A percentile compares a stretch with the other conserved stretches of the same genome.
Evolutionary conservation across 2,888 invertebrate species (phyloP).

Genomic region (Meteorus colon): DNA sequence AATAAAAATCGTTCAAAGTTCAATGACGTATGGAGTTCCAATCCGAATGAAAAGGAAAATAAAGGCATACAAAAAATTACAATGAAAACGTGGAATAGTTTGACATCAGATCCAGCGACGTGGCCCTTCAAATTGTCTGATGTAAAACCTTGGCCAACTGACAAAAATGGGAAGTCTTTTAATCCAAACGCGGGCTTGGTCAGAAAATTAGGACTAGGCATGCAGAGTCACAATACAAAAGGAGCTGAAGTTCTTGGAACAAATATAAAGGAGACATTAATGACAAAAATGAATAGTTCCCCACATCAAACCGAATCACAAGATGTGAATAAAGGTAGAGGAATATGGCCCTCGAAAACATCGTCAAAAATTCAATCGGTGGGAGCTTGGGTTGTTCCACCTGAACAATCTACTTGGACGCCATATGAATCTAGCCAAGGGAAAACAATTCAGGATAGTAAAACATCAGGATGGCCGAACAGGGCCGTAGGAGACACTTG

Average conservation of each 20-base stretch:
- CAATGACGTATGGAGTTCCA: slow-evolving; percentile 44
- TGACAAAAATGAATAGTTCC: slow-evolving; percentile 36
- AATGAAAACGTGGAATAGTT: slow-evolving; percentile 64
- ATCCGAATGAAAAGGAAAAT: slow-evolving; percentile 41
- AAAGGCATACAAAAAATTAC: slow-evolving; percentile 58
- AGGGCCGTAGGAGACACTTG: slow-evolving; percentile 5
- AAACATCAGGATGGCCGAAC: slow-evolving; percentile 48
- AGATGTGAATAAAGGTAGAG: slow-evolving; percentile 46
- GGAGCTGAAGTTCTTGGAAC: not conserved
- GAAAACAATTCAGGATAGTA: slow-evolving; percentile 40
- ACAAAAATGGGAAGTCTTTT: slow-evolving; percentile 67
- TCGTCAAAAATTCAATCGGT: slow-evolving; percentile 60
- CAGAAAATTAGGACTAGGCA: slow-evolving; percentile 65
- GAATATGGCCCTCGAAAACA: slow-evolving; percentile 52
- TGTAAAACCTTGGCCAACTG: slow-evolving; percentile 68
- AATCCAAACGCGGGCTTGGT: slow-evolving; percentile 68
- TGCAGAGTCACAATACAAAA: slow-evolving; percentile 53
- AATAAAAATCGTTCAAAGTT: slow-evolving; percentile 45
- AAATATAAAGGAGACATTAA: not conserved
- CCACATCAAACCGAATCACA: slow-evolving; percentile 40
- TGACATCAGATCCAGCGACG: slow-evolving; percentile 67
- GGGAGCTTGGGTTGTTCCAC: slow-evolving; percentile 59
- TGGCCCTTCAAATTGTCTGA: slow-evolving; percentile 68
- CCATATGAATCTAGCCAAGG: slow-evolving; percentile 56
- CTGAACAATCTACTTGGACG: slow-evolving; percentile 61